phyloP scores from a whole-genome alignment of 2,888 invertebrate species.

The Chrysolina oricalcia region DNA sequence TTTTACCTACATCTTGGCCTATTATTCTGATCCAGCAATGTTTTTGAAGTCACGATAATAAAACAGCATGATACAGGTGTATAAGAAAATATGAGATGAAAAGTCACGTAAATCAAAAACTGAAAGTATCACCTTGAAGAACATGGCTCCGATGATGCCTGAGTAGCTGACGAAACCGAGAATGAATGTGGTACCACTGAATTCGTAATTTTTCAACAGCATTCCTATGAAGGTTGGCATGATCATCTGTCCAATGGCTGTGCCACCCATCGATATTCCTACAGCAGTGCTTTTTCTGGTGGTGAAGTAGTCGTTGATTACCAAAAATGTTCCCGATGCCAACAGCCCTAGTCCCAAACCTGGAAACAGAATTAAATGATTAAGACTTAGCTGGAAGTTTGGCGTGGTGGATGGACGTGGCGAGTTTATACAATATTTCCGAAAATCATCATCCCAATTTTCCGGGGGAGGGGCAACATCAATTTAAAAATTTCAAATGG shows the following conservation, averaged over 20 bases:
- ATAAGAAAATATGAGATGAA: too few species aligned
- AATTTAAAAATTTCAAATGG: too few species aligned
- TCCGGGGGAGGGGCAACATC: too few species aligned
- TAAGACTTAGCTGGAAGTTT: too few species aligned
- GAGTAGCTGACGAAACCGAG: conserved; percentile 78
- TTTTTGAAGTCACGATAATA: too few species aligned
- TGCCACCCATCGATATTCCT: conserved; percentile 83
- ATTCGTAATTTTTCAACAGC: conserved; percentile 79
- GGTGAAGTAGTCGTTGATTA: conserved; percentile 82
- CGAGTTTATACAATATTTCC: too few species aligned
- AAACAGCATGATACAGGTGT: too few species aligned
- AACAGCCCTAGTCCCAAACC: conserved; percentile 82
- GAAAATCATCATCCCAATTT: too few species aligned
- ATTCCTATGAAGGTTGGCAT: conserved; percentile 82
- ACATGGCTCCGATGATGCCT: conserved; percentile 72
- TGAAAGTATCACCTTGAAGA: conserved; percentile 72
- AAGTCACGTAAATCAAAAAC: neutral
- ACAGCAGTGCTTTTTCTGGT: conserved; percentile 82
- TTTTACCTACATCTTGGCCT: too few species aligned
- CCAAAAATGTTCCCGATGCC: conserved; percentile 81
- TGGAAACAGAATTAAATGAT: conserved; percentile 58
- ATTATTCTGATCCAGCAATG: too few species aligned
- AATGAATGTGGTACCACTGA: conserved; percentile 78
- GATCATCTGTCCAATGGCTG: conserved; percentile 83
- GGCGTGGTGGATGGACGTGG: too few species aligned